A percentile compares a stretch with the other conserved stretches of the same genome.
Conservation (phyloP, 2,113 vertebrate species). For the Melanotaenia duboulayi region DNA sequence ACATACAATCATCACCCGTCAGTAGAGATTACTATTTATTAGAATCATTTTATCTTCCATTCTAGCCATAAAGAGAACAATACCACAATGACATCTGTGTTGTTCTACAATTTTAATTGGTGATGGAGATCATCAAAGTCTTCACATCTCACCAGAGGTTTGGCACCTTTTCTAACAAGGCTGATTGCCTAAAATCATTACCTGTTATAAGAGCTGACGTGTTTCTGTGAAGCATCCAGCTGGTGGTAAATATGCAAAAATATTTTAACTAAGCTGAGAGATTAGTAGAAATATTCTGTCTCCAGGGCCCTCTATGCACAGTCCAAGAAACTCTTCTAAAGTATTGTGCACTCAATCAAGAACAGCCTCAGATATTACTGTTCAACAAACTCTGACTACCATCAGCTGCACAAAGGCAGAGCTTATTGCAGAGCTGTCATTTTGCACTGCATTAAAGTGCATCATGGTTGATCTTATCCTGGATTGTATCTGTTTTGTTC, state of each 20-base stretch:
- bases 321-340: not conserved
- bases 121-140: constrained; percentile 54
- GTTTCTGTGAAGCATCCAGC: too few relatives aligned
- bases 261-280: not conserved
- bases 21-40: not conserved
- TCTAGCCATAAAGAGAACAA: not conserved
- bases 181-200: not conserved
- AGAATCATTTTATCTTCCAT: not conserved
- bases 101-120: constrained; percentile 12
- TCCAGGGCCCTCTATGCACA: not conserved
- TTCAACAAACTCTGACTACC: not conserved
- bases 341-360: not conserved
- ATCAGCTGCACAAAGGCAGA: not conserved
- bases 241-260: not conserved
- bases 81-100: constrained; percentile 40
- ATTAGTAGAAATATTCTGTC: too few relatives aligned
- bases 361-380: not conserved
- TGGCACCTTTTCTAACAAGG: constrained; percentile 39
- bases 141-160: constrained; percentile 37
- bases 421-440: not conserved
- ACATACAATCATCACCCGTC: not conserved
- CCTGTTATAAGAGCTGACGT: too few relatives aligned
- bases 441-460: constrained; percentile 4
- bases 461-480: not conserved
- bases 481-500: not conserved